Conservation (phyloP, 2,888 invertebrate genomes). For the Notodonta dromedarius region DNA sequence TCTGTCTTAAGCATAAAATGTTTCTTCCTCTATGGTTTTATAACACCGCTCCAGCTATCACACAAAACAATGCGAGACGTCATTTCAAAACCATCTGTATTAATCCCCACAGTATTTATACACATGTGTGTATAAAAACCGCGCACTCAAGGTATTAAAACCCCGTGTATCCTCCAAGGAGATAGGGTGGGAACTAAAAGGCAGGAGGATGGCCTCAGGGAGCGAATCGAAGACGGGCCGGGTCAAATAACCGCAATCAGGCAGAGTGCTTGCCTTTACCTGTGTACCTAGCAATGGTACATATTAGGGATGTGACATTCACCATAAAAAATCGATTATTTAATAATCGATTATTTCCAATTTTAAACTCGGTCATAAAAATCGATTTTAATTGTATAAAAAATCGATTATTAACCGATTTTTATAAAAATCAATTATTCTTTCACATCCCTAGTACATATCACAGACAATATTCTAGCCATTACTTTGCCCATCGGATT, state of each 20-base stretch:
- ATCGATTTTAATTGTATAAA: no score
- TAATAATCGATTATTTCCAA: no score
- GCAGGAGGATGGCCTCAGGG: background rate
- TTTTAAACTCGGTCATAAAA: no score
- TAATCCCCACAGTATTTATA: background rate
- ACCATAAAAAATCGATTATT: no score
- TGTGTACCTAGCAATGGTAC: background rate
- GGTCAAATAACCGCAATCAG: slow-evolving; percentile 4
- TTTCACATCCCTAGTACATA: no score
- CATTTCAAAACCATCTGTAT: background rate
- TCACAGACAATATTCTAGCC: no score
- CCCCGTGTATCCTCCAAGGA: background rate
- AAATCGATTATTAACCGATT: no score
- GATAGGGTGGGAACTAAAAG: slow-evolving; percentile 3
- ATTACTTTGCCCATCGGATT: no score
- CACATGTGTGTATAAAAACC: background rate
- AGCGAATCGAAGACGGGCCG: slow-evolving; percentile 3
- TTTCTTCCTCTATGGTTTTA: no score
- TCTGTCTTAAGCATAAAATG: no score
- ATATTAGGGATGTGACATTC: no score
- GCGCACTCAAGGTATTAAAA: slow-evolving; percentile 7
- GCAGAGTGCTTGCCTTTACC: background rate
- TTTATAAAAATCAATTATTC: no score
- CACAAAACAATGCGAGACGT: background rate
- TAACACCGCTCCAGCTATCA: background rate